Base-by-base conservation (phyloP, 2,113 vertebrate species). In the Vidua macroura region DNA sequence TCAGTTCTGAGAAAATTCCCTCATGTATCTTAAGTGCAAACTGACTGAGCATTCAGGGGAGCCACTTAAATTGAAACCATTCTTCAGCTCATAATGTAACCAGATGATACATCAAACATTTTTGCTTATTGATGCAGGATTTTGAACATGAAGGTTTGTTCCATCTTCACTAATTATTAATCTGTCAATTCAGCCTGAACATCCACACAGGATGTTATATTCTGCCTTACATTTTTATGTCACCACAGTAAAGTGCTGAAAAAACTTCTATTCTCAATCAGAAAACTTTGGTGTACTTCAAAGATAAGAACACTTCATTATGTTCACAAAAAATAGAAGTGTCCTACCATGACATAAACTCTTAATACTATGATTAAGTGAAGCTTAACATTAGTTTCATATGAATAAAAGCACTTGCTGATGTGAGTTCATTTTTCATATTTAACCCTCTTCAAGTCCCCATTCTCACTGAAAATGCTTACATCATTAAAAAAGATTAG, bases 231-330 rank as follows among this genome's bases (percentile, higher is more conserved):
- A 67, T 90, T 92, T 94, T 66, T 81, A 6, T 88, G 41, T 37
- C 48, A 52, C 21, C 1, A 1, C 35, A 53, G 41, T n/a, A 79
- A 83, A 88, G 25, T 1, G 0, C 52, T 64, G 58, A 37, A 83
- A 92, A 78, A 76, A 46, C 11, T 75, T 91, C 35, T 72, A 52
- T 88, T 83, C 90, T 88, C 37, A 72, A 75, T 66, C 83, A 76
- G 37, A 90, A 75, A 74, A 51, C 93, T 95, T 93, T 93, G 83
- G 93, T 92, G 49, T 86, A 27, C 68, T 94, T 96, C 69, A 92
- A 86, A 88, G 60, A 73, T 86, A 92, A 78, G 73, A 93, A 28
- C 37, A 76, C 74, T 94, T 84, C 62, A 75, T 86, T 78, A 90
- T 90, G 46, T 49, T 88, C 64, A 72, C 53, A 76, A 88, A 81